phyloP scores from a whole-genome alignment of 1,140 invertebrate species.

The Zaprionus davidi region DNA sequence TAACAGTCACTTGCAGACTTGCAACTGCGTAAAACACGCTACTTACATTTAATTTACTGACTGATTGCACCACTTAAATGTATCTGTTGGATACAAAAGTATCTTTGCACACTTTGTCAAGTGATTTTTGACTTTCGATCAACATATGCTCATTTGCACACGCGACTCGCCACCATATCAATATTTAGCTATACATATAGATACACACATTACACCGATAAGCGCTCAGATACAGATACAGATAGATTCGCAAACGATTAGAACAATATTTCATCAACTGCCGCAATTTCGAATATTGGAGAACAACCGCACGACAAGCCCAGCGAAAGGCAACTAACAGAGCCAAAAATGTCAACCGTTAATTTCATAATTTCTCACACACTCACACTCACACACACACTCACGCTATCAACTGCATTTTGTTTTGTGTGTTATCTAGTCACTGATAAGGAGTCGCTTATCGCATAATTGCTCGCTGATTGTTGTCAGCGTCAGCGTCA shows the following conservation, averaged over 20 bases:
- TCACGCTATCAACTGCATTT: neutral
- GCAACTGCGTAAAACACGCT: neutral
- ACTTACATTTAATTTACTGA: slow-evolving; percentile 15
- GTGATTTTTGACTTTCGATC: neutral
- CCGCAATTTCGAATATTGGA: slow-evolving; percentile 11
- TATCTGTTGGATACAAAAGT: slow-evolving; percentile 38
- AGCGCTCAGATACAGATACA: slow-evolving; percentile 20
- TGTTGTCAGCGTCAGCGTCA: slow-evolving; percentile 54
- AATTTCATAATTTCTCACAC: slow-evolving; percentile 68
- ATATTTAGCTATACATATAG: slow-evolving; percentile 23
- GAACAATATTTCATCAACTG: slow-evolving; percentile 20
- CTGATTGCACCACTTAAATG: neutral
- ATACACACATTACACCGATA: slow-evolving; percentile 18
- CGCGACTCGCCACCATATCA: slow-evolving; percentile 28
- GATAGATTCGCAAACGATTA: slow-evolving; percentile 4
- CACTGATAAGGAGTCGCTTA: slow-evolving; percentile 67
- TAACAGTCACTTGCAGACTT: neutral
- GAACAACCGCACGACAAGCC: slow-evolving; percentile 66
- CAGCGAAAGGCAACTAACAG: slow-evolving; percentile 63
- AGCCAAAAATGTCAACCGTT: slow-evolving; percentile 41
- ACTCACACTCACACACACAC: slow-evolving; percentile 20
- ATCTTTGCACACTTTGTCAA: slow-evolving; percentile 20
- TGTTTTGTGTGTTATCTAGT: slow-evolving; percentile 55
- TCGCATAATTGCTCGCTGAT: slow-evolving; percentile 75
- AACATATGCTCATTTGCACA: slow-evolving; percentile 46